phyloP scores from a whole-genome alignment of 1,140 invertebrate species.

The Drosophila pseudoobscura region DNA sequence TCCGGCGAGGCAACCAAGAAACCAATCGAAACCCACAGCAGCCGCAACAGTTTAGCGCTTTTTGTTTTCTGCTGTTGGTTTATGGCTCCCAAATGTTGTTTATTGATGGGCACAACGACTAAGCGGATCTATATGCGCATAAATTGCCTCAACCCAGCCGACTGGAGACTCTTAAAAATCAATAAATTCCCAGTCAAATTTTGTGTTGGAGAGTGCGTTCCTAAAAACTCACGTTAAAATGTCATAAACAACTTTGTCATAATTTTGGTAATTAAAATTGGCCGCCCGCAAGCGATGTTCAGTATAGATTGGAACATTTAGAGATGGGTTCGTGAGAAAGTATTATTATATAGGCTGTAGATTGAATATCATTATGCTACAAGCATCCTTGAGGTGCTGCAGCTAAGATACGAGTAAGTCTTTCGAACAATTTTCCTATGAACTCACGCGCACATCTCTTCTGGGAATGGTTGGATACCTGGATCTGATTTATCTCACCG shows the following conservation, averaged over 20 bases:
- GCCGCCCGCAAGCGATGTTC: conserved; percentile 57
- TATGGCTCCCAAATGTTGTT: conserved; percentile 64
- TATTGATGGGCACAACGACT: conserved; percentile 74
- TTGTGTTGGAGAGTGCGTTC: conserved; percentile 37
- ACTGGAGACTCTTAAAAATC: conserved; percentile 73
- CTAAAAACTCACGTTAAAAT: conserved; percentile 67
- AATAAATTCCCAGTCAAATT: conserved; percentile 75
- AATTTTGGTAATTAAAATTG: conserved; percentile 82
- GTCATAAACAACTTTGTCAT: conserved; percentile 82
- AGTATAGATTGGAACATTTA: not conserved
- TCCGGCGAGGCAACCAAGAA: conserved; percentile 5
- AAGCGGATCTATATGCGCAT: conserved; percentile 72
- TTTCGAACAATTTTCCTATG: too few species aligned
- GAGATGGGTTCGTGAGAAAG: conserved; percentile 2
- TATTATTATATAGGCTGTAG: not conserved
- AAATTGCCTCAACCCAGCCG: conserved; percentile 44
- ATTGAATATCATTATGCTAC: too few species aligned
- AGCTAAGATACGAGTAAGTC: too few species aligned
- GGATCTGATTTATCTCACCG: conserved; percentile 69
- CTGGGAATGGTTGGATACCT: conserved; percentile 8
- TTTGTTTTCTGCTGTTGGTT: conserved; percentile 56
- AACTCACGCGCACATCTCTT: conserved; percentile 18
- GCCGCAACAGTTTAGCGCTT: conserved; percentile 75
- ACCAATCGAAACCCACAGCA: conserved; percentile 42
- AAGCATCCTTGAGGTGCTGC: too few species aligned